These are phyloP conservation scores for Zaprionus ghesquierei DNA, from an alignment of 1,140 invertebrate species.

Conservation along the genomic window DNA sequence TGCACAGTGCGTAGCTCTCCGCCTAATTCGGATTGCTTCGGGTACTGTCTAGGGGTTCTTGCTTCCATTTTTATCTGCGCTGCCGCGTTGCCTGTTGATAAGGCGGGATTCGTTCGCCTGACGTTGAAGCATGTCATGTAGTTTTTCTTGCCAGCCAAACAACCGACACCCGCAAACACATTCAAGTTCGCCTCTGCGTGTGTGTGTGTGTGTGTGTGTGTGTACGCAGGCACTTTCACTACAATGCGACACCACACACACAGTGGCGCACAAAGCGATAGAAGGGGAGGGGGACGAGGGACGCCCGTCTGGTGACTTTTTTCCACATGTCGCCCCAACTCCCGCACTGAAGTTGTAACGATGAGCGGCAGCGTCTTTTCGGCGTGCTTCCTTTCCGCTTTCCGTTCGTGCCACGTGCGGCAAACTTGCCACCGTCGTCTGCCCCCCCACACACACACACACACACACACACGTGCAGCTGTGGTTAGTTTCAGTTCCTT, in stretches of 20 bases:
- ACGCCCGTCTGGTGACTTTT: conserved; percentile 40
- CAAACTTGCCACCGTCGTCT: conserved; percentile 45
- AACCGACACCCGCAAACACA: conserved; percentile 32
- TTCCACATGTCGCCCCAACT: conserved; percentile 26
- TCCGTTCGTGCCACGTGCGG: conserved; percentile 45
- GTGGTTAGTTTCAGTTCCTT: conserved; percentile 53
- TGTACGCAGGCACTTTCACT: conserved; percentile 41
- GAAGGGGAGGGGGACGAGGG: not conserved
- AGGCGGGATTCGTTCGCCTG: conserved; percentile 27
- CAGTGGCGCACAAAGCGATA: not conserved
- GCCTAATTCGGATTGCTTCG: conserved; percentile 48
- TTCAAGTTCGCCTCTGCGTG: conserved; percentile 3
- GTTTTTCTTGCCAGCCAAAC: conserved; percentile 49
- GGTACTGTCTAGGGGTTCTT: conserved; percentile 13
- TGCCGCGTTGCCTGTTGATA: conserved; percentile 62
- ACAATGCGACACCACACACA: conserved; percentile 32
- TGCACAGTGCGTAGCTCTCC: not conserved
- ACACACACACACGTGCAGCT: conserved; percentile 48
- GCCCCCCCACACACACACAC: not conserved
- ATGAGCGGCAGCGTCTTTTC: conserved; percentile 37
- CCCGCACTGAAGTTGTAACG: conserved; percentile 16
- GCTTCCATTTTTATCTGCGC: conserved; percentile 29
- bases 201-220: not conserved
- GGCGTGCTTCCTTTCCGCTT: conserved; percentile 45
- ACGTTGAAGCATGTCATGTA: conserved; percentile 59